These are phyloP conservation scores for Benthosema pterotum DNA, from an alignment of 2,797 vertebrate species.

Conservation along the genomic window DNA sequence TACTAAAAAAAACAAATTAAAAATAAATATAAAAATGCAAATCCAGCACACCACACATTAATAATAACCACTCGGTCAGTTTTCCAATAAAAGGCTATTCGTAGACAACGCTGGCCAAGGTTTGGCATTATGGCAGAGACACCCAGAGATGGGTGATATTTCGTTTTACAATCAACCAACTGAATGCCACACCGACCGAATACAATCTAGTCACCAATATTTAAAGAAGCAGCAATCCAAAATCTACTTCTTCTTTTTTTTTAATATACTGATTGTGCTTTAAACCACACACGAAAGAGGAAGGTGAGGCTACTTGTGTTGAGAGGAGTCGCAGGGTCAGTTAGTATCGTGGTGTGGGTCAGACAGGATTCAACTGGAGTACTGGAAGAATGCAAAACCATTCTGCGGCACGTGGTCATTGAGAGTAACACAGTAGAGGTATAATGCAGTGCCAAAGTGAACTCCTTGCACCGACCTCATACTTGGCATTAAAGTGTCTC, in stretches of 20 bases:
- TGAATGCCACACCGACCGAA: constrained; percentile 4
- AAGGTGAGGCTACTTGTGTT: background rate
- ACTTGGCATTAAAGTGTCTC: no score
- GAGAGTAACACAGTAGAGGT: no score
- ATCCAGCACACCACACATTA: background rate
- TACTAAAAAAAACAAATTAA: background rate
- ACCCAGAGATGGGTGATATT: background rate
- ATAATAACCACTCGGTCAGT: background rate
- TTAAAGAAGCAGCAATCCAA: background rate
- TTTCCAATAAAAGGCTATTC: background rate
- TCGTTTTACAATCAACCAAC: constrained; percentile 16
- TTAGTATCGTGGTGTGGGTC: no score
- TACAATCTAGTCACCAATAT: constrained; percentile 3
- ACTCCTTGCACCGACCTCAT: no score
- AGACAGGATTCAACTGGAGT: no score
- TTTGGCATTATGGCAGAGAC: constrained; percentile 7
- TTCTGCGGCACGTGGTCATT: no score
- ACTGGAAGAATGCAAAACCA: no score
- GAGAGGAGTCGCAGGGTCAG: background rate
- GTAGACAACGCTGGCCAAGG: background rate
- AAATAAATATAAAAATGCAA: background rate
- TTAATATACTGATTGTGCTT: constrained; percentile 13
- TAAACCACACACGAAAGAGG: constrained; percentile 7
- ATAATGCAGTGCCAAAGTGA: no score
- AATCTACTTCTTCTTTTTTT: background rate